Conservation (phyloP, 1,140 invertebrate genomes). For the Drosophila paulistorum region DNA sequence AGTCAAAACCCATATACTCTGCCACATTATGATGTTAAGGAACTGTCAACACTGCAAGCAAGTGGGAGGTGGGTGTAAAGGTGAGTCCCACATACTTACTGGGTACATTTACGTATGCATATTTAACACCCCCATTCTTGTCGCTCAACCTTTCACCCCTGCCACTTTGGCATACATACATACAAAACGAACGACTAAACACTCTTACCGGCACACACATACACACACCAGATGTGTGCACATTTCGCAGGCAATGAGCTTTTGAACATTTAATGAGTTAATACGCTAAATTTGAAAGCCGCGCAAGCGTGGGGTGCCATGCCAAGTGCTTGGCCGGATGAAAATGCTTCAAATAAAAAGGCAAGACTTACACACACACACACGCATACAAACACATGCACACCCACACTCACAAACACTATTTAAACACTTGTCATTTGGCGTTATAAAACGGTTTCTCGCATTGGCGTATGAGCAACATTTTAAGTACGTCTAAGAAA, state of each 20-base stretch:
- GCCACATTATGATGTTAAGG: conserved; percentile 20
- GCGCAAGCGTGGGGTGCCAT: conserved; percentile 60
- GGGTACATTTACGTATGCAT: conserved; percentile 53
- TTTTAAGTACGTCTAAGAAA: conserved; percentile 47
- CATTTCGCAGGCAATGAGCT: conserved; percentile 78
- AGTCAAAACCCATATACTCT: not conserved
- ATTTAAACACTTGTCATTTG: conserved; percentile 71
- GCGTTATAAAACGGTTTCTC: conserved; percentile 52
- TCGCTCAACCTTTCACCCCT: conserved; percentile 3
- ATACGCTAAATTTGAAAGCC: conserved; percentile 76
- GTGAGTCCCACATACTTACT: conserved; percentile 36
- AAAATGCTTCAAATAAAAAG: conserved; percentile 54
- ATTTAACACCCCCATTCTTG: conserved; percentile 56
- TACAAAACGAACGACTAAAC: not conserved
- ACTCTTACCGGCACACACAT: not conserved
- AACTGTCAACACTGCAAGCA: conserved; percentile 31
- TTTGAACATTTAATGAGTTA: conserved; percentile 79
- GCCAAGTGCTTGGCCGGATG: conserved; percentile 60
- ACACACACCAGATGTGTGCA: conserved; percentile 57
- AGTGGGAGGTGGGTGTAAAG: conserved; percentile 4
- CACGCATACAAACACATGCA: conserved; percentile 4
- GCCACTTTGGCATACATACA: not conserved
- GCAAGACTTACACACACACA: conserved; percentile 27
- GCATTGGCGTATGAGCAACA: conserved; percentile 43
- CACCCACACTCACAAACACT: conserved; percentile 16